Percentiles rank a stretch among this genome's conserved stretches.
phyloP scores from a whole-genome alignment of 2,888 invertebrate species.

The Drosophila percnosoma region DNA sequence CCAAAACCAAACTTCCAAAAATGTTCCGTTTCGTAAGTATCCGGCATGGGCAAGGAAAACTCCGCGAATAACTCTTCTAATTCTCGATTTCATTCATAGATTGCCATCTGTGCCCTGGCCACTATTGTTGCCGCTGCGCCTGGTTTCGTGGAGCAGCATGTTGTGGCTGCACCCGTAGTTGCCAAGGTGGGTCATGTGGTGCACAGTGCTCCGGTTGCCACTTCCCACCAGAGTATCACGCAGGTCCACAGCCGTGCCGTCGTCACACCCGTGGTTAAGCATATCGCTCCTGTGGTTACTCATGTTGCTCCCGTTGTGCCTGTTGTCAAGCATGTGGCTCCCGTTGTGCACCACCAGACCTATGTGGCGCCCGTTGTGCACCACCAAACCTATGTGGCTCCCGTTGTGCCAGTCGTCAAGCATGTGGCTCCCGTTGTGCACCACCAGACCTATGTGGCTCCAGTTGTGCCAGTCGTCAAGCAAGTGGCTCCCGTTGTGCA shows the following conservation, averaged over 20 bases:
- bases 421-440: slow-evolving; percentile 50
- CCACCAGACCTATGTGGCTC: slow-evolving; percentile 36
- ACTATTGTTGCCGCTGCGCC: slow-evolving; percentile 82
- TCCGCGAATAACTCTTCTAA: background rate
- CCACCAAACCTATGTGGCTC: slow-evolving; percentile 36
- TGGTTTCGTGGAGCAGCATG: slow-evolving; percentile 75
- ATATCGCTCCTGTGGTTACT: slow-evolving; percentile 49
- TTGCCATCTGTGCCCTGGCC: slow-evolving; percentile 78
- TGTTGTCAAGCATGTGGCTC: slow-evolving; percentile 31
- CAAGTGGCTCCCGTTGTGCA: slow-evolving; percentile 45
- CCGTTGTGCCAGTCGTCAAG: slow-evolving; percentile 51
- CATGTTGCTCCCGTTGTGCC: slow-evolving; percentile 54
- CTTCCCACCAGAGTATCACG: slow-evolving; percentile 87
- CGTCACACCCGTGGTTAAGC: slow-evolving; percentile 66
- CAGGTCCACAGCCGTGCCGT: slow-evolving; percentile 86
- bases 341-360: slow-evolving; percentile 28
- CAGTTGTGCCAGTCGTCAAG: slow-evolving; percentile 39
- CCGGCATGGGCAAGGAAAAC: background rate
- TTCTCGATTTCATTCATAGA: slow-evolving; percentile 27
- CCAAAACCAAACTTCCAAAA: slow-evolving; percentile 49
- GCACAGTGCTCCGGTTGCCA: slow-evolving; percentile 84
- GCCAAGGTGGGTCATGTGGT: slow-evolving; percentile 81
- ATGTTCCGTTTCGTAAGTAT: slow-evolving; percentile 84
- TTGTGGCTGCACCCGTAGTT: slow-evolving; percentile 78
- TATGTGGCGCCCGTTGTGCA: slow-evolving; percentile 42